A percentile compares a stretch with the other conserved stretches of the same genome.
Conservation (phyloP, 2,888 invertebrate genomes). For the Pteria penguin region DNA sequence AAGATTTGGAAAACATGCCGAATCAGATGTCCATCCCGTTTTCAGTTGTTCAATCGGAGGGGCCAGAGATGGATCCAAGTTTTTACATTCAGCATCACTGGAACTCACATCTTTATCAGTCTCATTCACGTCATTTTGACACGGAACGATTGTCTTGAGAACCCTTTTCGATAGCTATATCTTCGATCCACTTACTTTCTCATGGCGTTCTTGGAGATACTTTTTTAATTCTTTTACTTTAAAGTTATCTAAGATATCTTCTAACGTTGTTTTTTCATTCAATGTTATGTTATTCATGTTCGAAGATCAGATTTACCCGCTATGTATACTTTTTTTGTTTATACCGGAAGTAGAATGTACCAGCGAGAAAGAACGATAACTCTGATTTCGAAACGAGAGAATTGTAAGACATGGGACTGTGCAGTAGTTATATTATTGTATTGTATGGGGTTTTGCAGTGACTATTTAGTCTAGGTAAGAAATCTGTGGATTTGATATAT, state of each 20-base stretch:
- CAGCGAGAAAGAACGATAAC: not conserved
- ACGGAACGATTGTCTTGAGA: not conserved
- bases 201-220: not conserved
- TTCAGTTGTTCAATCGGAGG: not conserved
- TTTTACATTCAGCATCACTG: not conserved
- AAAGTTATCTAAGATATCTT: not conserved
- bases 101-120: not conserved
- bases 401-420: no score
- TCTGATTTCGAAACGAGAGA: not conserved
- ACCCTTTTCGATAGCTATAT: not conserved
- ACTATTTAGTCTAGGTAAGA: no score
- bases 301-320: not conserved
- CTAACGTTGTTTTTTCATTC: not conserved
- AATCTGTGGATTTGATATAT: no score
- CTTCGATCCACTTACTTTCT: not conserved
- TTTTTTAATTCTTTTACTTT: not conserved
- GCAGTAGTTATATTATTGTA: no score
- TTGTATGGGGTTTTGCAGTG: no score
- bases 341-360: not conserved
- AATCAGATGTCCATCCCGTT: not conserved
- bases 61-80: not conserved
- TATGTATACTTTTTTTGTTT: not conserved
- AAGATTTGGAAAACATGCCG: not conserved
- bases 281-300: not conserved
- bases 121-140: not conserved